Conservation (phyloP, 2,888 invertebrate species). For the Argyresthia goedartella region DNA sequence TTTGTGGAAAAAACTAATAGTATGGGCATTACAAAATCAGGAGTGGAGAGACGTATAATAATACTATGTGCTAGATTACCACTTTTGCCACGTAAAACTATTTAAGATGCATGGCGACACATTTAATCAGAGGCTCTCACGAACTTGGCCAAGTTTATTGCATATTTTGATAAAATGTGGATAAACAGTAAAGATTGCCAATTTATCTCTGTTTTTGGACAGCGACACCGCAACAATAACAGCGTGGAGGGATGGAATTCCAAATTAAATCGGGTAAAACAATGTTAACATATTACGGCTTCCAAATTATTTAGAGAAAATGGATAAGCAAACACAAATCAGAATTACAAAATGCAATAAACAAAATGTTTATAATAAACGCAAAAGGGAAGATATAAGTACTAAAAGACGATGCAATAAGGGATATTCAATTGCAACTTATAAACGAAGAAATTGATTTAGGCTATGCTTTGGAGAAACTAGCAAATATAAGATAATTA, state of each 20-base stretch:
- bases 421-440: slow-evolving; percentile 4
- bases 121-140: slow-evolving; percentile 7
- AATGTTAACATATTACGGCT: slow-evolving; percentile 6
- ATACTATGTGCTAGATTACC: slow-evolving; percentile 3
- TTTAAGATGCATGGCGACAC: slow-evolving; percentile 2
- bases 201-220: slow-evolving; percentile 5
- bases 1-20: slow-evolving; percentile 5
- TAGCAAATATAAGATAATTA: slow-evolving; percentile 4
- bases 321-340: slow-evolving; percentile 5
- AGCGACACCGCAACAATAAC: slow-evolving; percentile 5
- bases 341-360: slow-evolving; percentile 3
- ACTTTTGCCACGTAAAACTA: neutral
- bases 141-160: slow-evolving; percentile 1
- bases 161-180: slow-evolving; percentile 5
- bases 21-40: slow-evolving; percentile 4
- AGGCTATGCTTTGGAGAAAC: slow-evolving; percentile 3
- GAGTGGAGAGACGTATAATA: slow-evolving; percentile 5
- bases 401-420: slow-evolving; percentile 3
- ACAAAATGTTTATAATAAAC: slow-evolving; percentile 4
- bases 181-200: slow-evolving; percentile 5
- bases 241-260: slow-evolving; percentile 7
- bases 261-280: slow-evolving; percentile 4
- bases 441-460: slow-evolving; percentile 3
- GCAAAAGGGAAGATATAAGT: slow-evolving; percentile 2
- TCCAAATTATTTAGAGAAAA: slow-evolving; percentile 4